Base-by-base conservation (phyloP, 2,113 vertebrate species). In the Pungitius pungitius region DNA sequence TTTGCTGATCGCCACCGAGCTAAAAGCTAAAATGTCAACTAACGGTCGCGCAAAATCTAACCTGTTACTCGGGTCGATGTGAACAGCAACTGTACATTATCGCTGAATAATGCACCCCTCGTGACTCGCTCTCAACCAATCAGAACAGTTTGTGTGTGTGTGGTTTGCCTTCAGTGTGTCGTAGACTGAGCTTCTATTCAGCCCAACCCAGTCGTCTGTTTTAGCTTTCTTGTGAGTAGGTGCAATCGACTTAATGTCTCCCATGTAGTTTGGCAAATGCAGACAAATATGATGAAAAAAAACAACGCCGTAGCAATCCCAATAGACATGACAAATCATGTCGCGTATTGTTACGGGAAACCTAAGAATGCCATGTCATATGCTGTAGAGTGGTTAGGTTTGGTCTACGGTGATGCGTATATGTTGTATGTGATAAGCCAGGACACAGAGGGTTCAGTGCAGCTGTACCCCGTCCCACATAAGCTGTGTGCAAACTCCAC, bases 361-460 rank as follows among this genome's bases (percentile, higher is more conserved):
- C 3, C 27, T 57, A 10, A 18, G 20, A 24, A 14, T 6, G 10
- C 22, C 14, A 65, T 52, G 6, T 15, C 12, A 1, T 20, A 15
- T 17, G 52, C 17, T 54, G 30, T 22, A 12, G 2, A 54, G 89
- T 90, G 84, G 88, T 35, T 93, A 89, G 91, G 85, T 63, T 26
- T 49, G 17, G 37, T 73, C 8, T 56, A 27, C 4, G 3, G 20
- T 68, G 49, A 24, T 35, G 65, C 54, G 65, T 26, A 7, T 35
- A 35, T 35, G 6, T 35, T 26, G 7, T 15, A 15, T 43, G 42
- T 43, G 87, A 90, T 88, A 88, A 75, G 73, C 82, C 89, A 87
- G 92, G 81, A 91, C 64, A 70, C 90, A 94, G 87, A 91, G 84
- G 87, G 49, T 94, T 91, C 85, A 84, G 73, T 93, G 85, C 92